Evolutionary conservation across 2,113 vertebrate species (phyloP).

Genomic region (Callipepla squamata): DNA sequence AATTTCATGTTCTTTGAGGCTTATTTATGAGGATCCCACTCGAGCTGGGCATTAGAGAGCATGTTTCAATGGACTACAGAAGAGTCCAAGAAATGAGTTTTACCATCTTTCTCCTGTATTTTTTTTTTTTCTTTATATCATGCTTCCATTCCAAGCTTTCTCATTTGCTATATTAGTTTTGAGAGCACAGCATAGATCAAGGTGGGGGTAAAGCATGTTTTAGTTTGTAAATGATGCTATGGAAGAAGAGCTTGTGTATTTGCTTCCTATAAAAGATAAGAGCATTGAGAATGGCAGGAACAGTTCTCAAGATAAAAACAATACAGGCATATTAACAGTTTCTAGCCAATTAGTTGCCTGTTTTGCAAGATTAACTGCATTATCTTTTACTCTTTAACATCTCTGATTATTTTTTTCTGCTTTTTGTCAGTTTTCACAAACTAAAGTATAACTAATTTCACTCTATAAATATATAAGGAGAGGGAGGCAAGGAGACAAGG

Average conservation of each 20-base stretch:
- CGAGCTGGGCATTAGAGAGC: neutral
- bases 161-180: neutral
- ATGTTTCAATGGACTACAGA: neutral
- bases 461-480: too few species aligned
- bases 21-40: neutral
- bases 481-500: too few species aligned
- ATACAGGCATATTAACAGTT: neutral
- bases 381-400: neutral
- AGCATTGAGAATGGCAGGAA: neutral
- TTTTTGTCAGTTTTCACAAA: neutral
- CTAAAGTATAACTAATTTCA: neutral
- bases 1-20: neutral
- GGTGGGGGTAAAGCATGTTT: neutral
- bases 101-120: neutral
- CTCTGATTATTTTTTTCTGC: neutral
- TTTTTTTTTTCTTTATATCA: neutral
- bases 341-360: neutral
- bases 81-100: neutral
- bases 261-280: neutral
- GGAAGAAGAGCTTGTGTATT: neutral
- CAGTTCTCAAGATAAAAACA: neutral
- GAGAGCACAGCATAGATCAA: neutral
- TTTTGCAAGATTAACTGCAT: neutral
- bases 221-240: accelerated
- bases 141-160: neutral